Evolutionary conservation across 2,888 invertebrate genomes (phyloP), one percentile per base, ranked within the genome.

Genomic region (Norana najaformis): DNA sequence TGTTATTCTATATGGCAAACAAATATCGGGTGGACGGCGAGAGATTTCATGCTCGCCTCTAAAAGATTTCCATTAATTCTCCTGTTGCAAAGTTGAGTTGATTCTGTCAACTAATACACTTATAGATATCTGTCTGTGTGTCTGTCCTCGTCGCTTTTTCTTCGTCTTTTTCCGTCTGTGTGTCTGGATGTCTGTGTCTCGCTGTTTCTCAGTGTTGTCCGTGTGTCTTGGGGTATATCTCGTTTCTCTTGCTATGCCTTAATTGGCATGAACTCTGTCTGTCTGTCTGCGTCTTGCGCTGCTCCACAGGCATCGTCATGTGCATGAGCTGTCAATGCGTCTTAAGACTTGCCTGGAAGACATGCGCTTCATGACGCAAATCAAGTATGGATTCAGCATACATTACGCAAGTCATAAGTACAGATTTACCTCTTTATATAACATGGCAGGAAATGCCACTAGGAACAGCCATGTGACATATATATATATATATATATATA

Each of bases 61-160:
- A 69, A 69, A 69, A 69, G 69, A 69, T 69, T 69, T 69, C 69
- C 69, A 69, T 69, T 69, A 69, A 69, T 69, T 69, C 69, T 69
- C 69, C 69, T 69, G 69, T 69, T 69, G 69, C 69, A 30, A 69
- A 69, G 69, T 69, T 69, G 69, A 69, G 69, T 69, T 69, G 69
- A 69, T 69, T 69, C 69, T 69, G 69, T 69, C 69, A 69, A 69
- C 69, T n/a, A 69, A 69, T 30, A 69, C 69, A 69, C 69, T 69
- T n/a, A n/a, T n/a, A 13, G 69, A 69, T 69, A 69, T 69, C 30
- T 69, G 30, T 53, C 30, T 69, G 30, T 69, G 69, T 69, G 69
- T 11, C 1, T 0, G 69, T 69, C 69, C 30, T 11, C n/a, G n/a
- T 69, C 0, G 69, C 30, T 23, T 30, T 13, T 4, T 23, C 47